A percentile compares a stretch with the other conserved stretches of the same genome.
Conservation (phyloP, 2,888 invertebrate species). For the Polylopha cassiicola region DNA sequence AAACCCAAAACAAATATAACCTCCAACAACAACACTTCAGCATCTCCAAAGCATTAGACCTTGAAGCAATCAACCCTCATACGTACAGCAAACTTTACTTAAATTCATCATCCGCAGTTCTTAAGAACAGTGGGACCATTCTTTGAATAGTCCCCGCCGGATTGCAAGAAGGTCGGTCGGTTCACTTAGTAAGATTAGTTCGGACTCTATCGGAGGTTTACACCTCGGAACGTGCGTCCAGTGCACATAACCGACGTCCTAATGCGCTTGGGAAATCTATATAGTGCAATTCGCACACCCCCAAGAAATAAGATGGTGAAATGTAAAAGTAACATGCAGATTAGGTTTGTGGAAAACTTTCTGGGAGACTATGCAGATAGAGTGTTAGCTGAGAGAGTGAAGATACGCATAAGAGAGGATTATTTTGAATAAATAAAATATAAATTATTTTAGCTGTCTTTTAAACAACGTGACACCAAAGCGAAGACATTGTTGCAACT, state of each 20-base stretch:
- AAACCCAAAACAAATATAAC: no score
- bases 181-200: slow-evolving; percentile 62
- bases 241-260: slow-evolving; percentile 32
- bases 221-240: slow-evolving; percentile 47
- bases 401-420: no score
- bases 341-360: background rate
- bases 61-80: no score
- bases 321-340: slow-evolving; percentile 9
- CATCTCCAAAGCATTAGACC: no score
- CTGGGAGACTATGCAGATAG: no score
- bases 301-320: slow-evolving; percentile 23
- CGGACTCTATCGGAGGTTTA: slow-evolving; percentile 44
- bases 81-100: slow-evolving; percentile 14
- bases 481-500: no score
- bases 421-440: no score
- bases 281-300: slow-evolving; percentile 25
- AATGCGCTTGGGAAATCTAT: slow-evolving; percentile 28
- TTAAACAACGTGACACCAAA: no score
- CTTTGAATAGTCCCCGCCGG: slow-evolving; percentile 19
- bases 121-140: slow-evolving; percentile 18
- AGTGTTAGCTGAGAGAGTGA: no score
- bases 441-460: no score
- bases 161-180: slow-evolving; percentile 30
- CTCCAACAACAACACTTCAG: no score
- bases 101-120: slow-evolving; percentile 19